Conservation (phyloP, 2,113 vertebrate genomes). For the Coturnix japonica region DNA sequence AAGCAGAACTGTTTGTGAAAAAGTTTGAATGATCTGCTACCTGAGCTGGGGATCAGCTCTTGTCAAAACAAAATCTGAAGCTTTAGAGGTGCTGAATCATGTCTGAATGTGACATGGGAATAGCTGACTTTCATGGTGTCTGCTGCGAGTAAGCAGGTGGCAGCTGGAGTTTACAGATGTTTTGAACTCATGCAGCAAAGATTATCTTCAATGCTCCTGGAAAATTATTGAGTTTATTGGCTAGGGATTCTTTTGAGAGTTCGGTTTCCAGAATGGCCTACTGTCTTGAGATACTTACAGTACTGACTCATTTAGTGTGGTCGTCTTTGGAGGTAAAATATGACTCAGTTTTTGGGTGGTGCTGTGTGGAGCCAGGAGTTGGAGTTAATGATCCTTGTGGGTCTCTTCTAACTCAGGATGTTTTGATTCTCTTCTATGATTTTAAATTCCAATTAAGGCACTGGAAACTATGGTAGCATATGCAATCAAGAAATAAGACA, state of each 20-base stretch:
- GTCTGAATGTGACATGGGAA: background rate
- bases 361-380: background rate
- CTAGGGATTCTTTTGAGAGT: background rate
- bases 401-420: background rate
- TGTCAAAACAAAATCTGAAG: background rate
- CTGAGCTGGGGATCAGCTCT: background rate
- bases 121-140: background rate
- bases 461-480: background rate
- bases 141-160: background rate
- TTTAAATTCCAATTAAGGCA: background rate
- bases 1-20: background rate
- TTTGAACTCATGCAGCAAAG: background rate
- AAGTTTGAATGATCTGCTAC: background rate
- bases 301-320: background rate
- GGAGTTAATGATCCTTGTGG: background rate
- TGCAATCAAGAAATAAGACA: background rate
- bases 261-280: background rate
- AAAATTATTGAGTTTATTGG: background rate
- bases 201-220: background rate
- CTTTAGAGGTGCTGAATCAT: background rate
- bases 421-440: background rate
- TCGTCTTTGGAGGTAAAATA: background rate
- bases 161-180: background rate
- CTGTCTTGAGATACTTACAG: background rate
- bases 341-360: background rate